Evolutionary conservation across 2,888 invertebrate species (phyloP).

Genomic region (Hirtodrosophila trivittata): DNA sequence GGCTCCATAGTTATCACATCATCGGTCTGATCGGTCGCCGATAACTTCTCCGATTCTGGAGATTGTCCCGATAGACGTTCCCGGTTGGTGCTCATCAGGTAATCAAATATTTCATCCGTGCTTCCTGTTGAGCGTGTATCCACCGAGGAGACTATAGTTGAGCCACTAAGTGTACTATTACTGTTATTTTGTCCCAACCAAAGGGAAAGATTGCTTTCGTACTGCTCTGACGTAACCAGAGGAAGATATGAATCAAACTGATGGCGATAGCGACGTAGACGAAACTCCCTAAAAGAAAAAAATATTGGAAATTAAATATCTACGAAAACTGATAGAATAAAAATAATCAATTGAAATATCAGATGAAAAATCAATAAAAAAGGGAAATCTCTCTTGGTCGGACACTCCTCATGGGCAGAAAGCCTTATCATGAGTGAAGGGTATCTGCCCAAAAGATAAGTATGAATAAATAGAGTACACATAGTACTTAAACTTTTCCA

Average conservation of each 20-base stretch:
- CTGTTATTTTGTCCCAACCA: conserved; percentile 66
- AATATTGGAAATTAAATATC: background rate
- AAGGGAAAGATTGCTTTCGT: conserved; percentile 70
- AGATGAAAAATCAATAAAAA: too few relatives aligned
- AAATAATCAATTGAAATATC: conserved; percentile 1
- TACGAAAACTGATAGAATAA: background rate
- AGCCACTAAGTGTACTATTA: conserved; percentile 54
- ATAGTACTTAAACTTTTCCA: too few relatives aligned
- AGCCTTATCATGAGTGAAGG: too few relatives aligned
- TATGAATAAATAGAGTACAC: background rate
- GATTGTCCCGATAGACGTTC: conserved; percentile 29
- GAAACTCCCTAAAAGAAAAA: conserved; percentile 71
- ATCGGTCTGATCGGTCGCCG: conserved; percentile 67
- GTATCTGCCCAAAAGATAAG: too few relatives aligned
- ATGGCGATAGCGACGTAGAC: conserved; percentile 82
- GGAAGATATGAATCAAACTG: conserved; percentile 81
- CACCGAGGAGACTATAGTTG: conserved; percentile 32
- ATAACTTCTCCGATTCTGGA: conserved; percentile 45
- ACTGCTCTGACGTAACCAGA: conserved; percentile 72
- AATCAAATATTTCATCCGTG: conserved; percentile 78
- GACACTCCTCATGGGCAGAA: too few relatives aligned
- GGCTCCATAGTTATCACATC: conserved; percentile 81
- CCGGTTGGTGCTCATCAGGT: conserved; percentile 32
- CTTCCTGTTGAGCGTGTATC: conserved; percentile 52
- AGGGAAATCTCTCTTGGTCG: too few relatives aligned